Percentiles rank a stretch among this genome's conserved stretches.
These are phyloP conservation scores for Pachyuromys duprasi DNA, from an alignment of 2,797 vertebrate species.

Conservation along the genomic window DNA sequence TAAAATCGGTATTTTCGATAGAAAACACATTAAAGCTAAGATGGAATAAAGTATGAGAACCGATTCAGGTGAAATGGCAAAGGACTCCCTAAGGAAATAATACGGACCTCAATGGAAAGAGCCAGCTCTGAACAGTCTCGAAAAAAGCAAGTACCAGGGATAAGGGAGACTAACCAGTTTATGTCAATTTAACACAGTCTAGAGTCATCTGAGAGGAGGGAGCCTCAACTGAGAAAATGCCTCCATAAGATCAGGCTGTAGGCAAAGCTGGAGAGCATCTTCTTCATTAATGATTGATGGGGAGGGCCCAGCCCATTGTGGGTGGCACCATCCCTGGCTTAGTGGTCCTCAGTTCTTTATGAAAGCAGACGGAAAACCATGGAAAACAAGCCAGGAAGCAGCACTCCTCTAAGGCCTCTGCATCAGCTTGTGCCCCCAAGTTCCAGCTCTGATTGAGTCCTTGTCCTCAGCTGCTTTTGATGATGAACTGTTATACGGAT, in stretches of 20 bases:
- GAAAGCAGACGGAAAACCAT: neutral
- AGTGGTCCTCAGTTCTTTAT: neutral
- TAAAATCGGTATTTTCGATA: neutral
- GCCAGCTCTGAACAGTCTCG: neutral
- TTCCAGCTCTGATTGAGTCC: neutral
- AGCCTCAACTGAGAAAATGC: neutral
- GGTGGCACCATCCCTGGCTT: neutral
- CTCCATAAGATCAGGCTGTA: neutral
- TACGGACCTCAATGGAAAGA: neutral
- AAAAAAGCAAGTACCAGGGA: neutral
- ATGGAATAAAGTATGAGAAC: neutral
- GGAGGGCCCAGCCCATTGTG: neutral
- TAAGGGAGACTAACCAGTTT: neutral
- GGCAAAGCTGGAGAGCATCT: neutral
- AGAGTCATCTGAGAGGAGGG: neutral
- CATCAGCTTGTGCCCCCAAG: neutral
- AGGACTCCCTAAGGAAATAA: neutral
- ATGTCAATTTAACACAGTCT: neutral
- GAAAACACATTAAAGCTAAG: constrained; percentile 19
- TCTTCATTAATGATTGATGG: neutral
- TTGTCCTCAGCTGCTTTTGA: neutral
- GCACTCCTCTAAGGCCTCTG: neutral
- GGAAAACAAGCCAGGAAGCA: neutral
- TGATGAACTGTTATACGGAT: neutral
- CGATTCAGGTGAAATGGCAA: neutral